Evolutionary conservation across 92 coral and sea anemone genomes (phyloP).

Genomic region (Parazoanthus swiftii): DNA sequence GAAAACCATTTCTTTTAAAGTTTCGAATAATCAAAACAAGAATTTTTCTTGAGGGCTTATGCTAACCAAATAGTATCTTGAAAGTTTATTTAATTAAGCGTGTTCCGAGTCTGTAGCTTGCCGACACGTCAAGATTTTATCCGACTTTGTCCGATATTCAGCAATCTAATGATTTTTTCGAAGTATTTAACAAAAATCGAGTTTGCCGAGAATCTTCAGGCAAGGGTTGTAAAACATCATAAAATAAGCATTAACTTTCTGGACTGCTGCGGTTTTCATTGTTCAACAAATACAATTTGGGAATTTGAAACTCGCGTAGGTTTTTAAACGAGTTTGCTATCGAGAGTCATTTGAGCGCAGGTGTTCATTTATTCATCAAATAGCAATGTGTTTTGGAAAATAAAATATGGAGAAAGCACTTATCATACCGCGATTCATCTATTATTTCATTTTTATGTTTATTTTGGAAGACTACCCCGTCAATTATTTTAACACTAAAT

Average conservation of each 20-base stretch:
- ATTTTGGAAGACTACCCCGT: not conserved
- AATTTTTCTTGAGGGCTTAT: not conserved
- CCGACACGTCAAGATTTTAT: slow-evolving; percentile 20
- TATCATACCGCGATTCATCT: not conserved
- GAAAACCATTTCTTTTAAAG: not conserved
- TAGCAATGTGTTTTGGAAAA: not conserved
- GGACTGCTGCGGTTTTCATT: too few relatives aligned
- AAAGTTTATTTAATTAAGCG: slow-evolving; percentile 21
- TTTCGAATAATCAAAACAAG: not conserved
- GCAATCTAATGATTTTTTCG: not conserved
- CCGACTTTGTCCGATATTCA: not conserved
- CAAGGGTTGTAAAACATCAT: not conserved
- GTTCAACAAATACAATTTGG: not conserved
- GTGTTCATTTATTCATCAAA: slow-evolving; percentile 10
- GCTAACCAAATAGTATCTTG: not conserved
- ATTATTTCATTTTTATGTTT: not conserved
- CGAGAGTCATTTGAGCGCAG: not conserved
- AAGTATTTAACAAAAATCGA: not conserved
- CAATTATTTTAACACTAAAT: not conserved
- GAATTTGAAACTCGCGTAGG: not conserved
- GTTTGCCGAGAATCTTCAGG: not conserved
- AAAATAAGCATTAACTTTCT: not conserved
- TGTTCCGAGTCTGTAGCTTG: not conserved
- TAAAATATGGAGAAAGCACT: not conserved
- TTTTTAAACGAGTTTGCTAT: not conserved